These are phyloP conservation scores for Habroteleia sp. DNA, from an alignment of 2,888 invertebrate species.

Conservation along the genomic window DNA sequence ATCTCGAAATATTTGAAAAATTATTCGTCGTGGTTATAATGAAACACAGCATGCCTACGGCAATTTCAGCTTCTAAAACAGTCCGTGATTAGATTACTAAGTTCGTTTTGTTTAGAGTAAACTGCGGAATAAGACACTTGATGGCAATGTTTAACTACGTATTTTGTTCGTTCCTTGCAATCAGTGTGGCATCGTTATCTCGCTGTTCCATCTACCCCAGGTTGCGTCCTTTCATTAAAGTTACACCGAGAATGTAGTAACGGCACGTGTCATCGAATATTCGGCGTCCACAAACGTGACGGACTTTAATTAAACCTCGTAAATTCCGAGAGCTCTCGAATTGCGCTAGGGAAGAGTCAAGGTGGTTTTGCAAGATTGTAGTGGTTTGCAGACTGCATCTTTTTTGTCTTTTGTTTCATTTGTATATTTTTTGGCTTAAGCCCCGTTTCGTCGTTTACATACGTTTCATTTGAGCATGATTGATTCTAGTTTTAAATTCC, in stretches of 20 bases:
- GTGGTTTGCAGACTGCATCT: conserved; percentile 7
- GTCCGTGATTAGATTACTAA: conserved; percentile 31
- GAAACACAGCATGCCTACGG: no score
- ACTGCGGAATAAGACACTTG: conserved; percentile 46
- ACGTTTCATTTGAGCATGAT: conserved; percentile 12
- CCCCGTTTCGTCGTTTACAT: background rate
- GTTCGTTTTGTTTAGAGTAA: conserved; percentile 45
- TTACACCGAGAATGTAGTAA: conserved; percentile 61
- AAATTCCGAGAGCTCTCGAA: conserved; percentile 61
- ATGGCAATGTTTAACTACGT: conserved; percentile 47
- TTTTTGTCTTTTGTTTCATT: conserved; percentile 37
- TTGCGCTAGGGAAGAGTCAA: conserved; percentile 45
- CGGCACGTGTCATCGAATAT: conserved; percentile 63
- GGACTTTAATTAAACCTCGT: conserved; percentile 64
- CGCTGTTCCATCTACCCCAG: conserved; percentile 41
- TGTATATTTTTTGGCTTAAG: conserved; percentile 7
- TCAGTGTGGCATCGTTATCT: conserved; percentile 59
- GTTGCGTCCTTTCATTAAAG: conserved; percentile 63
- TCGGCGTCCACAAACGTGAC: conserved; percentile 62
- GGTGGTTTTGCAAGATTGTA: conserved; percentile 47
- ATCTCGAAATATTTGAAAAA: no score
- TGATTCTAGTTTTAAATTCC: conserved; percentile 8
- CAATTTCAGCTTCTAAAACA: conserved; percentile 9
- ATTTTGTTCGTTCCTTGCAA: conserved; percentile 55
- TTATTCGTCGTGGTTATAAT: no score